Conservation (phyloP, 2,888 invertebrate species). For the Tenthredo distinguenda region DNA sequence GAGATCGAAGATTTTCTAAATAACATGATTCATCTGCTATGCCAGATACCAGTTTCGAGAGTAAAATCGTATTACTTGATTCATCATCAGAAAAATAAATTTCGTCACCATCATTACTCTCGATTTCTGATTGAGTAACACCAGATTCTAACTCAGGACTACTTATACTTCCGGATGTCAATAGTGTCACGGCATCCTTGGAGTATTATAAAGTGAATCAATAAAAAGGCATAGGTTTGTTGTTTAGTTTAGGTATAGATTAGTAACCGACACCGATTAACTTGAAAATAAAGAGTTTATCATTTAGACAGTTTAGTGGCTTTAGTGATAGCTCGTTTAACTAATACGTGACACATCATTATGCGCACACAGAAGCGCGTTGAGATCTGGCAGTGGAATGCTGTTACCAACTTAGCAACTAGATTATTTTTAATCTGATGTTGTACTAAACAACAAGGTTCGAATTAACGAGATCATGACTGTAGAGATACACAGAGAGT, state of each 20-base stretch:
- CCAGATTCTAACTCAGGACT: background rate
- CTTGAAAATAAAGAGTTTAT: no score
- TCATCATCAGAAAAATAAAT: slow-evolving; percentile 45
- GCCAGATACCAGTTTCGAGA: slow-evolving; percentile 20
- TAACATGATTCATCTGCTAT: background rate
- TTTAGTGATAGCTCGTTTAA: no score
- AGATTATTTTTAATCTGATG: no score
- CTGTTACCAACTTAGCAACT: no score
- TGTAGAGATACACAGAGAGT: background rate
- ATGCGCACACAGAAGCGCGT: no score
- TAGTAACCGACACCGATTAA: no score
- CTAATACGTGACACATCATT: no score
- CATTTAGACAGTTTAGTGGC: no score
- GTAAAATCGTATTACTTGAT: slow-evolving; percentile 32
- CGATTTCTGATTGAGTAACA: background rate
- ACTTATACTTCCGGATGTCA: slow-evolving; percentile 31
- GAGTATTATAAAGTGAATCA: background rate
- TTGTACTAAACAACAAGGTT: background rate
- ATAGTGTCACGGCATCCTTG: slow-evolving; percentile 41
- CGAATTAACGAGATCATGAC: background rate
- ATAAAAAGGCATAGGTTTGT: background rate
- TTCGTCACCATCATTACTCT: slow-evolving; percentile 25
- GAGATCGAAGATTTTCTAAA: slow-evolving; percentile 31
- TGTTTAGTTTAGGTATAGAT: no score
- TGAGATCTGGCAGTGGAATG: no score